Evolutionary conservation across 2,113 vertebrate genomes (phyloP).

Genomic region (Oryzias woworae): DNA sequence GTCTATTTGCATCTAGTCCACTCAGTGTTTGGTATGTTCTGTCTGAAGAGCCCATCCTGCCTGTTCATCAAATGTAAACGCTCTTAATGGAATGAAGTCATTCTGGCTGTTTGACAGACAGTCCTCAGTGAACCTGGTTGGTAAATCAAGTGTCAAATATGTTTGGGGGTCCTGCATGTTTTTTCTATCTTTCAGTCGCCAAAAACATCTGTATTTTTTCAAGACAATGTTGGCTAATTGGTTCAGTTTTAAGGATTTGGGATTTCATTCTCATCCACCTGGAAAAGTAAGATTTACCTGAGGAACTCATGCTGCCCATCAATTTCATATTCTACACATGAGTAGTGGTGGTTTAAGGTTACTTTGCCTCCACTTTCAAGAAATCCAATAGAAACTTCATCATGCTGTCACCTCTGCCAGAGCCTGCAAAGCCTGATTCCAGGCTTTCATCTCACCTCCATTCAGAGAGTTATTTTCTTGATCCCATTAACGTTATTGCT

Average conservation of each 20-base stretch:
- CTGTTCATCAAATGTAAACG: too few relatives aligned
- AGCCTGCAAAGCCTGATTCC: conserved; percentile 70
- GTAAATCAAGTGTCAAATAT: too few relatives aligned
- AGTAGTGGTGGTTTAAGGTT: conserved; percentile 52
- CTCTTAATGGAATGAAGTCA: too few relatives aligned
- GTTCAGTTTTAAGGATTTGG: not conserved
- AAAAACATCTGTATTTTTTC: too few relatives aligned
- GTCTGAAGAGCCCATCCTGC: too few relatives aligned
- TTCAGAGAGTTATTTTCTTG: conserved; percentile 77
- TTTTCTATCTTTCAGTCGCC: too few relatives aligned
- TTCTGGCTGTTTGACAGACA: too few relatives aligned
- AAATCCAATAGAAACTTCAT: conserved; percentile 75
- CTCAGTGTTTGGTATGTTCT: too few relatives aligned
- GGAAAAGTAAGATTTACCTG: conserved; percentile 18
- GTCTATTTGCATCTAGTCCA: too few relatives aligned
- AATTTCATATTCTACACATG: conserved; percentile 57
- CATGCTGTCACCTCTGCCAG: conserved; percentile 73
- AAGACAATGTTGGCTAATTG: too few relatives aligned
- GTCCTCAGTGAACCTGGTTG: too few relatives aligned
- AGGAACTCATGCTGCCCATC: conserved; percentile 57
- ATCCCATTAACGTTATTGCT: conserved; percentile 82
- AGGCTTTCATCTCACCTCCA: conserved; percentile 74
- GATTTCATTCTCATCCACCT: conserved; percentile 12
- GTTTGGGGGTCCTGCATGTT: too few relatives aligned
- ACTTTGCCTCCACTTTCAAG: conserved; percentile 56